A percentile compares a stretch with the other conserved stretches of the same genome.
Evolutionary conservation across 2,113 vertebrate genomes (phyloP).

Genomic region (Riparia riparia): DNA sequence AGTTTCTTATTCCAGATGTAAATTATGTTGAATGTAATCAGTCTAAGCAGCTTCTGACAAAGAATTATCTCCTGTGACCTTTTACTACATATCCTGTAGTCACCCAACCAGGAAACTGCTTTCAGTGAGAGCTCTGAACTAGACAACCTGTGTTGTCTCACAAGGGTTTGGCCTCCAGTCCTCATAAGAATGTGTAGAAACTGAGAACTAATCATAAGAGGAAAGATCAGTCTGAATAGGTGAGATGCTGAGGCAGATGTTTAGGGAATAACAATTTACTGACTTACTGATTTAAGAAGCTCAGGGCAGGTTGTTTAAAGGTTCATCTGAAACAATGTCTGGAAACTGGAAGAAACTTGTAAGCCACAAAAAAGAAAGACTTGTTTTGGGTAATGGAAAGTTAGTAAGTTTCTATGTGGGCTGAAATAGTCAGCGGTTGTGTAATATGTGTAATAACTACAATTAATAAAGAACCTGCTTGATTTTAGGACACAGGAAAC

Average conservation of each 20-base stretch:
- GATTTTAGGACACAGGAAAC: not conserved
- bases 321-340: not conserved
- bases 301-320: not conserved
- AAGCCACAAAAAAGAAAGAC: not conserved
- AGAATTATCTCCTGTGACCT: not conserved
- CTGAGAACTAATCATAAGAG: not conserved
- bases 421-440: not conserved
- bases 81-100: not conserved
- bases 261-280: not conserved
- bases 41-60: not conserved
- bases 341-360: not conserved
- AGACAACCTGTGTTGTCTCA: not conserved
- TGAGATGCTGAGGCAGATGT: not conserved
- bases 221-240: not conserved
- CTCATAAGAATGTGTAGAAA: not conserved
- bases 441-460: not conserved
- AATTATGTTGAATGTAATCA: not conserved
- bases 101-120: not conserved
- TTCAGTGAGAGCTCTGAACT: not conserved
- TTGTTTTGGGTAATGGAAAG: not conserved
- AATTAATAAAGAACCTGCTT: not conserved
- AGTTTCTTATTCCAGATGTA: not conserved
- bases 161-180: not conserved
- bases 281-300: not conserved
- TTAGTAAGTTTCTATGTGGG: not conserved